These are phyloP conservation scores for Caradrina clavipalpis DNA, from an alignment of 2,888 invertebrate species.

Conservation along the genomic window DNA sequence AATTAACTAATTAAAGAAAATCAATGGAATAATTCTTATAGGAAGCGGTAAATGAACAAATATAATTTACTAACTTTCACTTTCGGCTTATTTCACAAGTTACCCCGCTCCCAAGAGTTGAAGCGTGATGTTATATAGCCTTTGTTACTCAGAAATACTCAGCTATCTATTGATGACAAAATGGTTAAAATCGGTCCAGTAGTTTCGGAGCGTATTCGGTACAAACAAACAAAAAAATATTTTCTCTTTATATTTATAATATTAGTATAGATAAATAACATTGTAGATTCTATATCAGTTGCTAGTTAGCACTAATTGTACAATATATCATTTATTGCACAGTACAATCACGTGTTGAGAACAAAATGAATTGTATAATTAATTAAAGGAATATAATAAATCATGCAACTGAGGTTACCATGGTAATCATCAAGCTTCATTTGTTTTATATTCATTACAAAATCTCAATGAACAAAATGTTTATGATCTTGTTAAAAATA, in stretches of 20 bases:
- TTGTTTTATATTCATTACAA: constrained; percentile 36
- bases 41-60: neutral
- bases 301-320: constrained; percentile 16
- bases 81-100: too few relatives aligned
- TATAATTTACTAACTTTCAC: too few relatives aligned
- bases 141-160: too few relatives aligned
- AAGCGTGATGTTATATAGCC: too few relatives aligned
- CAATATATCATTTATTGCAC: constrained; percentile 23
- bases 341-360: constrained; percentile 26
- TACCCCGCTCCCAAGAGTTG: too few relatives aligned
- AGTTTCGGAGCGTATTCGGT: too few relatives aligned
- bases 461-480: constrained; percentile 20
- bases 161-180: too few relatives aligned
- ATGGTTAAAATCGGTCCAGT: too few relatives aligned
- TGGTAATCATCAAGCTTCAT: constrained; percentile 51
- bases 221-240: too few relatives aligned
- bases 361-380: constrained; percentile 64
- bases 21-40: neutral
- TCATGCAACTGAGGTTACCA: constrained; percentile 54
- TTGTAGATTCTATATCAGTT: constrained; percentile 8
- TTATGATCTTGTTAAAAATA: constrained; percentile 21
- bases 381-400: constrained; percentile 53
- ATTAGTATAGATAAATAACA: neutral
- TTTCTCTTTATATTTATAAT: too few relatives aligned
- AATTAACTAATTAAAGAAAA: neutral